Evolutionary conservation across 2,113 vertebrate genomes (phyloP).

Genomic region (Thymallus thymallus): DNA sequence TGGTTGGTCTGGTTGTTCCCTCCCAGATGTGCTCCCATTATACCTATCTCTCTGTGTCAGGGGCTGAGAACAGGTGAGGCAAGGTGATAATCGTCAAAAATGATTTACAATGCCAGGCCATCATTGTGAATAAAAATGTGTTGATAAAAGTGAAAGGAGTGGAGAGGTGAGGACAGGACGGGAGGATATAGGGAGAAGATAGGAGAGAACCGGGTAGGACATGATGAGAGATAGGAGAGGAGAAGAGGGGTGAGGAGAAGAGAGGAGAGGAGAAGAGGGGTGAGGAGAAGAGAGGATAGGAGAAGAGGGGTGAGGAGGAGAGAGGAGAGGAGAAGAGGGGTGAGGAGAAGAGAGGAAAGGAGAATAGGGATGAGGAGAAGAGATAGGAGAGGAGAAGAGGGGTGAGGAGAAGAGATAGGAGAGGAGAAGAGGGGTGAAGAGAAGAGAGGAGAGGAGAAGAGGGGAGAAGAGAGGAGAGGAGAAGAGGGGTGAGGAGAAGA

Average conservation of each 20-base stretch:
- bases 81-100: too few species aligned
- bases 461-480: not conserved
- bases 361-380: not conserved
- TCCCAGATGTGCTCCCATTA: conserved; percentile 31
- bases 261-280: too few species aligned
- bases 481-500: not conserved
- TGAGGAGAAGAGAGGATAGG: too few species aligned
- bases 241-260: not conserved
- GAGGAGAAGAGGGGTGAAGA: not conserved
- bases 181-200: too few species aligned
- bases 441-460: not conserved
- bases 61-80: too few species aligned
- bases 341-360: not conserved
- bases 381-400: not conserved
- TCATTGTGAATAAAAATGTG: too few species aligned
- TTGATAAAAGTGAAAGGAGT: not conserved
- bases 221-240: not conserved
- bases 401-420: conserved; percentile 5
- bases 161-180: not conserved
- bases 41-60: conserved; percentile 3
- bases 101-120: too few species aligned
- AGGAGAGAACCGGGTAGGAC: too few species aligned
- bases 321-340: not conserved
- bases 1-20: not conserved
- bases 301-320: not conserved